Evolutionary conservation across 1,140 invertebrate genomes (phyloP).

Genomic region (Patella vulgata): DNA sequence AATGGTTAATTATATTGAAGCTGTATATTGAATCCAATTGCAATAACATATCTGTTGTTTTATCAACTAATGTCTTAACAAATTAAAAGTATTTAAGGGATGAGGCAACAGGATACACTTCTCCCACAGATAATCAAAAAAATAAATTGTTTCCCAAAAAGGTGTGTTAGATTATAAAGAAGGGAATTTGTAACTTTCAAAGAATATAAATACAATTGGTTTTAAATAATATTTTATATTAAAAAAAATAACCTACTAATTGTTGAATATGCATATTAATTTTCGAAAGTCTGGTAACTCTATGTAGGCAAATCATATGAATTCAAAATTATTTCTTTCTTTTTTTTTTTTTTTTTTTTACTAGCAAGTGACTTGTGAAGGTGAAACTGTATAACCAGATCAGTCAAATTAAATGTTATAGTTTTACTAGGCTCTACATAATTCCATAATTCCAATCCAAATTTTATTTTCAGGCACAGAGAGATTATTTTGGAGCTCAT

Average conservation of each 20-base stretch:
- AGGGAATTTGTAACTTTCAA: neutral
- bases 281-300: too few relatives aligned
- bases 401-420: too few relatives aligned
- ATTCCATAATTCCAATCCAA: too few relatives aligned
- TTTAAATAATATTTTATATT: neutral
- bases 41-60: neutral
- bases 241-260: neutral
- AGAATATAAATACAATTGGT: neutral
- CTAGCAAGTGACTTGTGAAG: too few relatives aligned
- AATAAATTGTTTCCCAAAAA: neutral
- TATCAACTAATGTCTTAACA: neutral
- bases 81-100: neutral
- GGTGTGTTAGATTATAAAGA: neutral
- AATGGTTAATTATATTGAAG: constrained; percentile 12
- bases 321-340: too few relatives aligned
- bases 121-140: neutral
- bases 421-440: too few relatives aligned
- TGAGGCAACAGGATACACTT: neutral
- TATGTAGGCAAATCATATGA: too few relatives aligned
- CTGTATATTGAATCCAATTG: neutral
- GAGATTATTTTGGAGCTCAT: constrained; percentile 99
- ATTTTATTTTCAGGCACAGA: constrained; percentile 89
- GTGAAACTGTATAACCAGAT: too few relatives aligned
- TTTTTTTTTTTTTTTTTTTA: too few relatives aligned
- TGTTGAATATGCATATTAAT: too few relatives aligned